Percentiles rank a stretch among this genome's conserved stretches.
Evolutionary conservation across 2,888 invertebrate species (phyloP).

Genomic region (Gymnosoma rotundatum): DNA sequence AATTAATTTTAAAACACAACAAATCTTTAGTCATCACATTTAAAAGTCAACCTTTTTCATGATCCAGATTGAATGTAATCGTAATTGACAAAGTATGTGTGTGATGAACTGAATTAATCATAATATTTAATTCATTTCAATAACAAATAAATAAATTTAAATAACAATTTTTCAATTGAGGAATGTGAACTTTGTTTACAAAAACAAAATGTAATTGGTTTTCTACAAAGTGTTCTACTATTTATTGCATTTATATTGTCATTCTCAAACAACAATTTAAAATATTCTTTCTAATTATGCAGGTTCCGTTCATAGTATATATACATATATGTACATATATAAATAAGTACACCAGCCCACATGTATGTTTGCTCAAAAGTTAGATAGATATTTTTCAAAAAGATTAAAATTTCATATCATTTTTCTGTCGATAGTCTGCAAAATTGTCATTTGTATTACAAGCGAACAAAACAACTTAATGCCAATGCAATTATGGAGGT

Average conservation of each 20-base stretch:
- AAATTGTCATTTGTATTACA: too few relatives aligned
- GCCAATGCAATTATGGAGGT: too few relatives aligned
- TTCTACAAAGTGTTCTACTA: constrained; percentile 6
- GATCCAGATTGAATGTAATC: background rate
- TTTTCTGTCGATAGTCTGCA: too few relatives aligned
- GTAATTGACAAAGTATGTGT: background rate
- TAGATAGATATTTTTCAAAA: too few relatives aligned
- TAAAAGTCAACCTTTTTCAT: constrained; percentile 1
- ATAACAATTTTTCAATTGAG: background rate
- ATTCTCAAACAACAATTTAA: constrained; percentile 1
- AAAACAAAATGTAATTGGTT: constrained; percentile 22
- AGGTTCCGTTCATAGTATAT: background rate
- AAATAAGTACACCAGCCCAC: too few relatives aligned
- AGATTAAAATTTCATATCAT: too few relatives aligned
- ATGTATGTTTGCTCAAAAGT: background rate
- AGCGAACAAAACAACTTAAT: too few relatives aligned
- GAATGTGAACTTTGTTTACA: constrained; percentile 45
- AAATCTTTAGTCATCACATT: constrained; percentile 36
- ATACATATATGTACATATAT: background rate
- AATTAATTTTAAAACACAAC: background rate
- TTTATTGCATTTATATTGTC: background rate
- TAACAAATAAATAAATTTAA: constrained; percentile 13
- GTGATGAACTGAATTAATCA: background rate
- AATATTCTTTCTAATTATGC: background rate
- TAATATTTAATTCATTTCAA: constrained; percentile 20